Base-by-base conservation (phyloP, 2,888 invertebrate species). In the Acronicta alni region DNA sequence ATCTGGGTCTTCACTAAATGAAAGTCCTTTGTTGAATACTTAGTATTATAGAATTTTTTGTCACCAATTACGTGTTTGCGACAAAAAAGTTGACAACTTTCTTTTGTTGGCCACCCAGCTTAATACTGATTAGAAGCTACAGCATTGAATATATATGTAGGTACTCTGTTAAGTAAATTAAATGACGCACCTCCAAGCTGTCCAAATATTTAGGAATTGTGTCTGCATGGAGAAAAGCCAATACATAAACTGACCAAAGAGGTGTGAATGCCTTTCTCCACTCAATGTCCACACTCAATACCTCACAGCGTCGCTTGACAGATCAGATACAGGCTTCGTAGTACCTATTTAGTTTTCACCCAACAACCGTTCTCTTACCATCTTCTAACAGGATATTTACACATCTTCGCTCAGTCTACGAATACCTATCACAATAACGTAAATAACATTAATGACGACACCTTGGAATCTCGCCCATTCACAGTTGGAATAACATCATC, bases 401-500 rank as follows among this genome's bases (percentile, higher is more conserved):
- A 45, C 49, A 51, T 47, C 42, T 30, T 35, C 18, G 35, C n/a
- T 14, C 14, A 32, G 32, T 43, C 43, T 26, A 53, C 14, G 16
- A 46, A 48, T 44, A 53, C 32, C 51, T 9, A 51, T 54, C 44
- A 60, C 48, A 49, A 58, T 54, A 57, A 68, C 60, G 46, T 68
- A 57, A 53, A 64, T 55, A 70, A 60, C n/a, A 45, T 49, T 45
- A 57, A 67, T 69, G 64, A 75, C 62, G 69, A 63, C 55, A 51
- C 41, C 47, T 75, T 75, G 77, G 59, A 76, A 62, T 54, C 64
- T 46, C 55, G 59, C 67, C 72, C 62, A 69, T 67, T 64, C 67
- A 54, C 64, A 59, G 46, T 55, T 49, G 42, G 20, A 69, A 66
- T 62, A 75, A 57, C 67, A 67, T 69, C 63, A 72, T 67, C 56